These are phyloP conservation scores for Lepidotrigona ventralis DNA, from an alignment of 1,140 invertebrate genomes.

Conservation along the genomic window DNA sequence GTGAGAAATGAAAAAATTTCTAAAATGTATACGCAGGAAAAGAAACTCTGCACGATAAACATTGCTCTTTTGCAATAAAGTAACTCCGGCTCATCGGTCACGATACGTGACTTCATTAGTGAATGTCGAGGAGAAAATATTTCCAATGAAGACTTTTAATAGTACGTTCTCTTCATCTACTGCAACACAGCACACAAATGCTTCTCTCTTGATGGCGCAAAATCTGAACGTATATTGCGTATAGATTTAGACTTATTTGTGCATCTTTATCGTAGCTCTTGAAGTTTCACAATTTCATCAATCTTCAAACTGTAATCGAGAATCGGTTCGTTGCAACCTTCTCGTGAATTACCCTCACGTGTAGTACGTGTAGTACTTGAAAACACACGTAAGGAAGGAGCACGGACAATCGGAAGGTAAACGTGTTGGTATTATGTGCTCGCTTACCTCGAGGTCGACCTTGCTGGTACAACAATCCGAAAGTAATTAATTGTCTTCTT, in stretches of 20 bases:
- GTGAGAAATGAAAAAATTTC: not conserved
- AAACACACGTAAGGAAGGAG: not conserved
- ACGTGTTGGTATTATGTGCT: constrained; percentile 24
- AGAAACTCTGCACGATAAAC: not conserved
- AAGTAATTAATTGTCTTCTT: constrained; percentile 41
- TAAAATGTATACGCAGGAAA: not conserved
- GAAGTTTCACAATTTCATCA: not conserved
- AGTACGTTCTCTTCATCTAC: not conserved
- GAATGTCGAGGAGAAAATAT: constrained; percentile 28
- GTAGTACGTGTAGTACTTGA: constrained; percentile 2
- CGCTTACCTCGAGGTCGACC: constrained; percentile 42
- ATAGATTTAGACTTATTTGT: not conserved
- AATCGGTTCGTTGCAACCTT: not conserved
- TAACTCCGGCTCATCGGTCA: not conserved
- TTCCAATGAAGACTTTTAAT: constrained; percentile 5
- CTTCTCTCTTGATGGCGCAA: not conserved
- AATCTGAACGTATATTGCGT: not conserved
- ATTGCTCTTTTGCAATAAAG: not conserved
- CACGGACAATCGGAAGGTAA: constrained; percentile 33
- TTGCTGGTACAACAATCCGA: constrained; percentile 47
- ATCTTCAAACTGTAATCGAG: not conserved
- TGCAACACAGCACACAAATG: not conserved
- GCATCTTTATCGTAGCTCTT: not conserved
- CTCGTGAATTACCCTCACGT: not conserved
- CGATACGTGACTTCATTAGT: constrained; percentile 15